Evolutionary conservation across 1,140 invertebrate genomes (phyloP).

Genomic region (Drosophila busckii): DNA sequence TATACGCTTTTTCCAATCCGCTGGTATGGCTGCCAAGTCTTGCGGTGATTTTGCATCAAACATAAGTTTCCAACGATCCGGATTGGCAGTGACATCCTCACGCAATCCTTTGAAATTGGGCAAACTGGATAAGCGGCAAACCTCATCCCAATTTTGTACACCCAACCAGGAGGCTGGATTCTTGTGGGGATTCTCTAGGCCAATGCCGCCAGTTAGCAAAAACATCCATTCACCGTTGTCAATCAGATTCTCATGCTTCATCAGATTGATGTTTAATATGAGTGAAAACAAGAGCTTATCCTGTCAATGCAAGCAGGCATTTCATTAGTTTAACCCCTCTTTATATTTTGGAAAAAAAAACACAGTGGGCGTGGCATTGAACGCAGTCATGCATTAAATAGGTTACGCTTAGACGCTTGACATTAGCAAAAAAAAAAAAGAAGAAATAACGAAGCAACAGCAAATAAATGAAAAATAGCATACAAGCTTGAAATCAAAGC

Average conservation of each 20-base stretch:
- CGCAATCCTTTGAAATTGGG: slow-evolving; percentile 82
- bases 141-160: slow-evolving; percentile 89
- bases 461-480: no score
- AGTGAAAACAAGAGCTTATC: slow-evolving; percentile 95
- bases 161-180: slow-evolving; percentile 89
- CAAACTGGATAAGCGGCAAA: slow-evolving; percentile 82
- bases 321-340: slow-evolving; percentile 32
- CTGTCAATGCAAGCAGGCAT: slow-evolving; percentile 76
- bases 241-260: slow-evolving; percentile 86
- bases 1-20: slow-evolving; percentile 84
- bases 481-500: slow-evolving; percentile 62
- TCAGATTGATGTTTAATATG: slow-evolving; percentile 89
- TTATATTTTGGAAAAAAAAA: neutral
- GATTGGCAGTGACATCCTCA: slow-evolving; percentile 81
- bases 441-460: no score
- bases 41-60: slow-evolving; percentile 88
- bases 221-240: slow-evolving; percentile 90
- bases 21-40: slow-evolving; percentile 82
- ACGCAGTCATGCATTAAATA: slow-evolving; percentile 56
- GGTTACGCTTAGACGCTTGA: slow-evolving; percentile 24
- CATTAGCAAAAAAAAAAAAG: slow-evolving; percentile 28
- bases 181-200: slow-evolving; percentile 86
- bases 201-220: slow-evolving; percentile 91
- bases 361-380: slow-evolving; percentile 13
- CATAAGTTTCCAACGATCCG: slow-evolving; percentile 85